phyloP scores from a whole-genome alignment of 2,888 invertebrate genomes.

The Tachina grossa region DNA sequence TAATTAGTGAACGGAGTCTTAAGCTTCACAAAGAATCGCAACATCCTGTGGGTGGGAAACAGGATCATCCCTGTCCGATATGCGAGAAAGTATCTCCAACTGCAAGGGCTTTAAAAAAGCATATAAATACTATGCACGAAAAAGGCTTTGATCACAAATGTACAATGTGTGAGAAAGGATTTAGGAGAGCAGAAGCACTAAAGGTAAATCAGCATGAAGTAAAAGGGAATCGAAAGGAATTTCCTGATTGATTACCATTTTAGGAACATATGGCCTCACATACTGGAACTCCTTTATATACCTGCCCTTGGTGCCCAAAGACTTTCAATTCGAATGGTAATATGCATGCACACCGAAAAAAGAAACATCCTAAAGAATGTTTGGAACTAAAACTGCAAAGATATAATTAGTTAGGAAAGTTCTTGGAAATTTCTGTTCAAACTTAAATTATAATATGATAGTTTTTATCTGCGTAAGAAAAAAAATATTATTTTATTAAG shows the following conservation, averaged over 20 bases:
- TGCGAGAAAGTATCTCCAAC: constrained; percentile 81
- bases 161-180: constrained; percentile 80
- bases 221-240: background rate
- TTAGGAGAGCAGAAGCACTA: constrained; percentile 76
- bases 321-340: constrained; percentile 81
- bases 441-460: too few relatives aligned
- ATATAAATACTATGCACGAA: constrained; percentile 80
- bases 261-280: constrained; percentile 82
- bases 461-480: too few relatives aligned
- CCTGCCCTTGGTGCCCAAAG: constrained; percentile 80
- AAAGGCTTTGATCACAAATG: constrained; percentile 78
- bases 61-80: constrained; percentile 77
- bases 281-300: constrained; percentile 80
- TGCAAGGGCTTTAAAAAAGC: constrained; percentile 80
- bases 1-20: constrained; percentile 78
- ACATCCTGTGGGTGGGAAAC: constrained; percentile 78
- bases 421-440: too few relatives aligned
- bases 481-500: too few relatives aligned
- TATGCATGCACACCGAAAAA: constrained; percentile 81
- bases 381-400: constrained; percentile 58
- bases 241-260: constrained; percentile 3
- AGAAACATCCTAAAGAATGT: constrained; percentile 80
- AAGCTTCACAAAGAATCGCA: constrained; percentile 78
- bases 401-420: constrained; percentile 13
- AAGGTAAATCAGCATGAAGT: background rate